Evolutionary conservation across 2,113 vertebrate genomes (phyloP), one percentile per base, ranked within the genome.

Genomic region (Cercocebus atys): DNA sequence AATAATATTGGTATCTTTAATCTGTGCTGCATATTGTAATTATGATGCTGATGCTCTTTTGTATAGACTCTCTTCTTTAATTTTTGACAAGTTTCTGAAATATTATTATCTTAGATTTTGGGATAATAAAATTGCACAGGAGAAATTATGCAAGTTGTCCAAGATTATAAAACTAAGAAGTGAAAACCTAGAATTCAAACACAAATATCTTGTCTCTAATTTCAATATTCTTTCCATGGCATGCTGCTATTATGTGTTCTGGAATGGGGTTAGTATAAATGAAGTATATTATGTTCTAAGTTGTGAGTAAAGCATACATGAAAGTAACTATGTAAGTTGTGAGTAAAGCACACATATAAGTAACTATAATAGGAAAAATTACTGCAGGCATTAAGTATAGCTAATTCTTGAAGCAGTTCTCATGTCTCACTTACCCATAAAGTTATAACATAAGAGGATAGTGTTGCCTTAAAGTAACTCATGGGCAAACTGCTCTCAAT

Each of bases 1-100:
- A 95, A 93, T n/a, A 91, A 66, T 52, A 89, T 40, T 47, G 1
- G 6, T 57, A 40, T 18, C 66, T 96, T 95, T 96, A 95, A 96
- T 96, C 78, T 93, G 80, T 73, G 66, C n/a, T 85, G 18, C 1
- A 16, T 78, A 14, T 35, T 90, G 3, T 68, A 78, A 25, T 43
- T 78, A 61, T 3, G 25, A 55, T 57, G n/a, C 14, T 27, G 27
- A 68, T 25, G 45, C 8, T 70, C 25, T 88, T 90, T 83, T 61
- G 47, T 72, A 20, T 10, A 70, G 38, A 87, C 22, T 83, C 13
- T 80, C 43, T 83, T 78, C 13, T 84, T 64, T 50, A 30, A 72
- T n/a, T 76, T 93, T 83, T 72, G 88, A 61, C 14, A 81, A 66
- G n/a, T 76, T 88, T 93, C 30, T 95, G 70, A 61, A 84, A 88